phyloP scores from a whole-genome alignment of 2,797 vertebrate genomes.

The Hafferia zeledoni region DNA sequence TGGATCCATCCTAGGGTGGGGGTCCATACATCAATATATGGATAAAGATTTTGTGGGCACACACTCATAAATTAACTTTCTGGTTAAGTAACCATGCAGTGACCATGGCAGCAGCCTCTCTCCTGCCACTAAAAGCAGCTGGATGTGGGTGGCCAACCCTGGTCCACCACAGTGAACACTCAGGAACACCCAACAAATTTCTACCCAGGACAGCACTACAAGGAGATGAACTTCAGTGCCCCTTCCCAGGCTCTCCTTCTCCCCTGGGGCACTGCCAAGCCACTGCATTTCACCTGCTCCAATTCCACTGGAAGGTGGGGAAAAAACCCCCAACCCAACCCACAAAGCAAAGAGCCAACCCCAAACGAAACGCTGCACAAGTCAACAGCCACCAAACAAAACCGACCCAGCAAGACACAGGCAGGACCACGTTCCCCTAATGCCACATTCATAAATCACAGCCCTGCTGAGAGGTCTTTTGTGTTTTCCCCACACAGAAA shows the following conservation, averaged over 20 bases:
- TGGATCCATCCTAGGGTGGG: neutral
- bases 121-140: neutral
- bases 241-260: neutral
- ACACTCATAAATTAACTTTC: neutral
- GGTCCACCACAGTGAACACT: neutral
- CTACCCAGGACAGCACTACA: neutral
- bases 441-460: neutral
- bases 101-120: neutral
- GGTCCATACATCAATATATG: rapidly evolving
- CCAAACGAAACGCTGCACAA: neutral
- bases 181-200: neutral
- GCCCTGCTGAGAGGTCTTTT: conserved; percentile 19
- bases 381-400: neutral
- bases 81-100: neutral
- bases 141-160: neutral
- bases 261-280: neutral
- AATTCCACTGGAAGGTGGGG: neutral
- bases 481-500: neutral
- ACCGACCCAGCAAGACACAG: rapidly evolving
- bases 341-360: neutral
- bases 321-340: neutral
- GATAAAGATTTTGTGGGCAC: neutral
- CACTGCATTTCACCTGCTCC: neutral
- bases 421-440: neutral
- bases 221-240: neutral